Evolutionary conservation across 2,797 vertebrate genomes (phyloP).

Genomic region (Lacerta bilineata): DNA sequence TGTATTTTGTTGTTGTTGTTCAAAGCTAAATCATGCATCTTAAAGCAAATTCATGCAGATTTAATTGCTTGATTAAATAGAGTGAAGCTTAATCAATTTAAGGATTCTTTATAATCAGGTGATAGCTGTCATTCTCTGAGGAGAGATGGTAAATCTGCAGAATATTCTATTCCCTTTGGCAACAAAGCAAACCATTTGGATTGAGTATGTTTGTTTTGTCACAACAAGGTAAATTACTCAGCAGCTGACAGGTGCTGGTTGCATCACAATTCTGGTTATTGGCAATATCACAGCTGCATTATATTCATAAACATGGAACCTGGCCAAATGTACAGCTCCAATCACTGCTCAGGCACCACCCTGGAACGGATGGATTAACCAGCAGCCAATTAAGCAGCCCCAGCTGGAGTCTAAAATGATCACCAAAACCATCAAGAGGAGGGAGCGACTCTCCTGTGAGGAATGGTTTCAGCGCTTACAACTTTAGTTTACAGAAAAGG

Average conservation of each 20-base stretch:
- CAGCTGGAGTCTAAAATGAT: background rate
- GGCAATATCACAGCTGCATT: accelerated
- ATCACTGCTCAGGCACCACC: background rate
- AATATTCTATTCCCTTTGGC: background rate
- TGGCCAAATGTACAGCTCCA: background rate
- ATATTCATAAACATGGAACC: background rate
- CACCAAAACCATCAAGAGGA: too few relatives aligned
- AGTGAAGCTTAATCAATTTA: too few relatives aligned
- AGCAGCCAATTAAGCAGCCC: background rate
- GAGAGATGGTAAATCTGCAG: too few relatives aligned
- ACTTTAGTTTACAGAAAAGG: too few relatives aligned
- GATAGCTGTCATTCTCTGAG: too few relatives aligned
- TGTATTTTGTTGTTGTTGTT: too few relatives aligned
- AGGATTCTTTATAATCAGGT: too few relatives aligned
- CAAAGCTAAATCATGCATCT: too few relatives aligned
- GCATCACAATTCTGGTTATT: background rate
- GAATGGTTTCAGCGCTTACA: too few relatives aligned
- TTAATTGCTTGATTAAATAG: too few relatives aligned
- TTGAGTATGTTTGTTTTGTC: accelerated
- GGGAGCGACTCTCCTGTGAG: too few relatives aligned
- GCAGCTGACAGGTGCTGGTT: accelerated
- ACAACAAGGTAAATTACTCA: background rate
- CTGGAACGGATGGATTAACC: background rate
- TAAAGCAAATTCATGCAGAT: too few relatives aligned
- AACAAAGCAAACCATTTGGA: background rate